These are phyloP conservation scores for Amphiprion percula DNA, from an alignment of 2,113 vertebrate species.

Conservation along the genomic window DNA sequence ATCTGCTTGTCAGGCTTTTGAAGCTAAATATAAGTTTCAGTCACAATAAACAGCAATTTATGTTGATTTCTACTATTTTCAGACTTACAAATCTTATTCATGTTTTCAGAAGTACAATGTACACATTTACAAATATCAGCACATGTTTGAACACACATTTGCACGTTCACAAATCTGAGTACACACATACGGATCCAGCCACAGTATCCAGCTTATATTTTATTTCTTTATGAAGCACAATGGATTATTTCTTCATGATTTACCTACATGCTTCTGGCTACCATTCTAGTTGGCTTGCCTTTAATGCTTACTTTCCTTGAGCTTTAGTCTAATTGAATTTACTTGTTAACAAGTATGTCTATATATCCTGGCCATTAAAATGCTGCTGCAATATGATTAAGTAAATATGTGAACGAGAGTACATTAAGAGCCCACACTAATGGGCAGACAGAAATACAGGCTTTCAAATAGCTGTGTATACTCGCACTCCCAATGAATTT, in stretches of 20 bases:
- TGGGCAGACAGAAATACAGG: conserved; percentile 39
- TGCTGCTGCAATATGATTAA: conserved; percentile 48
- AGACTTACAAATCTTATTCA: too few species aligned
- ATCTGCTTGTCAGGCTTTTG: not conserved
- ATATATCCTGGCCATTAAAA: conserved; percentile 58
- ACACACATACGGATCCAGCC: not conserved
- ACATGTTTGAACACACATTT: too few species aligned
- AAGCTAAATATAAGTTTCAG: not conserved
- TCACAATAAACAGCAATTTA: not conserved
- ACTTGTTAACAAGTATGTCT: conserved; percentile 49
- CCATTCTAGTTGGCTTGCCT: not conserved
- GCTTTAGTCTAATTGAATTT: conserved; percentile 55
- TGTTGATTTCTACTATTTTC: too few species aligned
- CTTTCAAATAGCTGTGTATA: conserved; percentile 37
- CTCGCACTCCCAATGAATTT: conserved; percentile 35
- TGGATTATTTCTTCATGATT: not conserved
- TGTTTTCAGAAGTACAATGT: too few species aligned
- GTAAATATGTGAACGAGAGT: conserved; percentile 63
- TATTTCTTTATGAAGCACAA: too few species aligned
- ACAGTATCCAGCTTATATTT: not conserved
- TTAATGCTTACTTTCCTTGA: not conserved
- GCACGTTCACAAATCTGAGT: not conserved
- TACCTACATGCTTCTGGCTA: not conserved
- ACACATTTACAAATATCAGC: too few species aligned
- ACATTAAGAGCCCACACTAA: conserved; percentile 46